phyloP scores from a whole-genome alignment of 2,797 vertebrate genomes.

The Bovichtus variegatus region DNA sequence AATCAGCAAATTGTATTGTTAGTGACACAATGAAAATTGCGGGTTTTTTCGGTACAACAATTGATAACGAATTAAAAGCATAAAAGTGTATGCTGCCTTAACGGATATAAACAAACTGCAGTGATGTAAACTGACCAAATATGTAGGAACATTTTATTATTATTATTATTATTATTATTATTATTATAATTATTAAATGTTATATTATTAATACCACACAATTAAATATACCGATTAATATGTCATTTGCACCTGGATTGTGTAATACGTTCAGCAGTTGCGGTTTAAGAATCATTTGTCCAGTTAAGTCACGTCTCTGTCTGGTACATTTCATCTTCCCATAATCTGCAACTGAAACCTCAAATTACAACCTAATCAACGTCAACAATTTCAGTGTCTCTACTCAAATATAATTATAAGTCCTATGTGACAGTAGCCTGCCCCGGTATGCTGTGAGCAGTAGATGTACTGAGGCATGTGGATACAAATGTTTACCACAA shows the following conservation, averaged over 20 bases:
- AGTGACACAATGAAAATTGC: not conserved
- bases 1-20: not conserved
- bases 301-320: not conserved
- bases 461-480: not conserved
- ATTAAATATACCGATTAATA: not conserved
- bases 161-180: too few relatives aligned
- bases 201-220: too few relatives aligned
- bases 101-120: not conserved
- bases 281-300: not conserved
- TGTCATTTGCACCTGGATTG: not conserved
- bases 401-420: not conserved
- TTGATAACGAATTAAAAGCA: too few relatives aligned
- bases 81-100: accelerated
- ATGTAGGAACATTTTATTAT: too few relatives aligned
- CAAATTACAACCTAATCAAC: not conserved
- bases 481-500: not conserved
- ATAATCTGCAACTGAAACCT: not conserved
- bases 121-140: not conserved
- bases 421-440: not conserved
- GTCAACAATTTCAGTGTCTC: not conserved
- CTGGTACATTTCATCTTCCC: not conserved
- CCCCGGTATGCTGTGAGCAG: not conserved
- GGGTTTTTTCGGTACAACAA: not conserved
- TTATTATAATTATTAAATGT: too few relatives aligned
- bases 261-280: not conserved